Conservation (phyloP, 2,888 invertebrate genomes). For the Dolichomitus sp. region DNA sequence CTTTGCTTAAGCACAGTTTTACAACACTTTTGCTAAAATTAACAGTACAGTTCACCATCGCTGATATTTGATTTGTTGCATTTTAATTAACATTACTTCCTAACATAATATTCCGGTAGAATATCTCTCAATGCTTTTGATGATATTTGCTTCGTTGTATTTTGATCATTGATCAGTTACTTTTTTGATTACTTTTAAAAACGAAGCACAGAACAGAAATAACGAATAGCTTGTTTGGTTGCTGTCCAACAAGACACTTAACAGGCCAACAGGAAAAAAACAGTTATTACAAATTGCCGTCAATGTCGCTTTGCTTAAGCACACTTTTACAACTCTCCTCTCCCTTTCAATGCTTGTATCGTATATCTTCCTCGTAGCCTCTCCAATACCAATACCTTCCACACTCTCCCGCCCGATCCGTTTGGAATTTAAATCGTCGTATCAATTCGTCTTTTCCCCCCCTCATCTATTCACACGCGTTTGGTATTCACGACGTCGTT, state of each 20-base stretch:
- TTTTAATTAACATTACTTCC: neutral
- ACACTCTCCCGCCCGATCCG: slow-evolving; percentile 55
- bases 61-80: neutral
- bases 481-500: slow-evolving; percentile 74
- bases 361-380: slow-evolving; percentile 55
- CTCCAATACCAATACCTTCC: slow-evolving; percentile 44
- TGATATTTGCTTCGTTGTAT: no score
- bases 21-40: neutral
- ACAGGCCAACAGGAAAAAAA: neutral
- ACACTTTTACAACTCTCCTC: neutral
- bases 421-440: slow-evolving; percentile 73
- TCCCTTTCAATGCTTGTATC: slow-evolving; percentile 60
- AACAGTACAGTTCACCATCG: no score
- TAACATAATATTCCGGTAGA: neutral
- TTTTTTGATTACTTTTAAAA: neutral
- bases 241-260: neutral
- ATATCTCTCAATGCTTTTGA: neutral
- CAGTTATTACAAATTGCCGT: neutral
- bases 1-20: neutral
- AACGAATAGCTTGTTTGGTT: neutral
- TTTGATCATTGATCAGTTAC: no score
- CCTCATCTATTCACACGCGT: slow-evolving; percentile 31
- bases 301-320: neutral
- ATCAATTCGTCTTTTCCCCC: slow-evolving; percentile 60
- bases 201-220: neutral